Evolutionary conservation across 2,797 vertebrate species (phyloP).

Genomic region (Hozukius guyotensis): DNA sequence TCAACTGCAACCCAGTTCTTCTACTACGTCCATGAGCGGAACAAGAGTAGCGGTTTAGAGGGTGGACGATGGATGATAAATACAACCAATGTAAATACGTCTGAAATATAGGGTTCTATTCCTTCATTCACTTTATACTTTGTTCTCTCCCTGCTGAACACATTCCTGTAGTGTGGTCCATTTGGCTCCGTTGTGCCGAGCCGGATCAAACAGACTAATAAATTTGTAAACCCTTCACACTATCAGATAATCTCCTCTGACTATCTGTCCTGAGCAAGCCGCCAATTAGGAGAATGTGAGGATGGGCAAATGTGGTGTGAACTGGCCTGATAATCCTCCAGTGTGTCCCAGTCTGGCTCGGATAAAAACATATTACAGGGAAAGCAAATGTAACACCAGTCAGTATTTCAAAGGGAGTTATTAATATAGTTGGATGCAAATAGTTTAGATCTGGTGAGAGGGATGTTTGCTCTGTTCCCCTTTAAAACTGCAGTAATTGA

Average conservation of each 20-base stretch:
- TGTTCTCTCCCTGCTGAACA: neutral
- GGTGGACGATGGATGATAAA: neutral
- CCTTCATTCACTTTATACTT: neutral
- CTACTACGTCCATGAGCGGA: neutral
- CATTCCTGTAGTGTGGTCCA: neutral
- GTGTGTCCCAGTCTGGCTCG: neutral
- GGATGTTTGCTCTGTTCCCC: neutral
- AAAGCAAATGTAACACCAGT: neutral
- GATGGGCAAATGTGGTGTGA: conserved; percentile 1
- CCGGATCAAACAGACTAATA: conserved; percentile 12
- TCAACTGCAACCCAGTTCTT: neutral
- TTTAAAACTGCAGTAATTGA: neutral
- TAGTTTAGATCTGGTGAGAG: neutral
- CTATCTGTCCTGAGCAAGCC: conserved; percentile 14
- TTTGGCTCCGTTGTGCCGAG: neutral
- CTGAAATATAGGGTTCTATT: neutral
- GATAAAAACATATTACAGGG: neutral
- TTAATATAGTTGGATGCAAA: neutral
- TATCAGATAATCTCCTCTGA: conserved; percentile 32
- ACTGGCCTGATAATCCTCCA: conserved; percentile 18
- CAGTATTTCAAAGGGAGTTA: neutral
- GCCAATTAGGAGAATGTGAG: conserved; percentile 20
- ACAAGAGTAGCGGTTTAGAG: neutral
- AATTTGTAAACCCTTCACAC: conserved; percentile 24
- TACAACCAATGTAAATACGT: neutral